Evolutionary conservation across 2,797 vertebrate genomes (phyloP).

Genomic region (Acipenser transmontanus): DNA sequence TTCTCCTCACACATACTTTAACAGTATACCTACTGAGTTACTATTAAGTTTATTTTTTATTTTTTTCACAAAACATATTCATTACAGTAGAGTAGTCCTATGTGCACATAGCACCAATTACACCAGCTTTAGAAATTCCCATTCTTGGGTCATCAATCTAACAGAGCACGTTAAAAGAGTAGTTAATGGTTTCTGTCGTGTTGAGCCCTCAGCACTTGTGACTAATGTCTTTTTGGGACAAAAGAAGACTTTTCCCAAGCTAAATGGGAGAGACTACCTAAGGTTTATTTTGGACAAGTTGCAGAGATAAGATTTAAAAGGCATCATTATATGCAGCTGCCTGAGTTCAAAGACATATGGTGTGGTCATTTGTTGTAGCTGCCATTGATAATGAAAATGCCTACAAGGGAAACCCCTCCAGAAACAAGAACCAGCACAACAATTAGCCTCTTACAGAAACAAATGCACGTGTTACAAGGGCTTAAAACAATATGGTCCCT

Average conservation of each 20-base stretch:
- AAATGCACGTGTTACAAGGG: neutral
- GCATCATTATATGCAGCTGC: slow-evolving; percentile 17
- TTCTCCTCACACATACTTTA: neutral
- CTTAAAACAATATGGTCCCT: slow-evolving; percentile 4
- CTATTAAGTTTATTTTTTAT: no score
- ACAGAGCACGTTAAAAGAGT: no score
- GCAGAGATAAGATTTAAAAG: slow-evolving; percentile 21
- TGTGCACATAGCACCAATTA: neutral
- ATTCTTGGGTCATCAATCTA: slow-evolving; percentile 14
- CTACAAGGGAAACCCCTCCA: slow-evolving; percentile 14
- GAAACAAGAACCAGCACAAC: slow-evolving; percentile 15
- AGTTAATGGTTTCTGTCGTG: slow-evolving; percentile 4
- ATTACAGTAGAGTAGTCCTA: neutral
- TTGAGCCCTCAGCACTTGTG: slow-evolving; percentile 15
- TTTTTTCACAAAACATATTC: neutral
- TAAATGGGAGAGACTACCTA: slow-evolving; percentile 17
- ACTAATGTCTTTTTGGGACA: slow-evolving; percentile 11
- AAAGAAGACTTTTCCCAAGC: slow-evolving; percentile 18
- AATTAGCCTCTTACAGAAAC: slow-evolving; percentile 21
- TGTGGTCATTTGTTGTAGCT: slow-evolving; percentile 15
- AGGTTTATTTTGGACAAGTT: slow-evolving; percentile 16
- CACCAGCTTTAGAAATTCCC: slow-evolving; percentile 6
- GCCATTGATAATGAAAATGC: slow-evolving; percentile 17
- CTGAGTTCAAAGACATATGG: slow-evolving; percentile 11
- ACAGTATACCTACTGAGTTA: neutral